phyloP scores from a whole-genome alignment of 2,113 vertebrate genomes.

The Macquaria australasica region DNA sequence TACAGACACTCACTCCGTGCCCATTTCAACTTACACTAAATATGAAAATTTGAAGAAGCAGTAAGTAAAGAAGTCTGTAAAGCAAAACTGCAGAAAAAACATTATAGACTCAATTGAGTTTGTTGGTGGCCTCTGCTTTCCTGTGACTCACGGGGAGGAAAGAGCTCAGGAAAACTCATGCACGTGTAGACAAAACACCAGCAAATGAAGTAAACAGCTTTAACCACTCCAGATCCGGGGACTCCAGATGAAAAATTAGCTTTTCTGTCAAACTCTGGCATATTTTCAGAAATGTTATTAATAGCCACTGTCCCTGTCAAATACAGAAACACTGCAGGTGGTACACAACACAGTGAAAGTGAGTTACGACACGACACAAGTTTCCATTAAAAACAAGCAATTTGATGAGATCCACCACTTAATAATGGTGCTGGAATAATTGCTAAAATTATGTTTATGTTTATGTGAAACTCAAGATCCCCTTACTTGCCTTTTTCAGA shows the following conservation, averaged over 20 bases:
- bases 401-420: not conserved
- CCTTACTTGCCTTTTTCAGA: not conserved
- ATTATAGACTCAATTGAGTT: too few relatives aligned
- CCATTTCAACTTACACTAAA: too few relatives aligned
- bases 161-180: not conserved
- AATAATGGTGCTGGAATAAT: not conserved
- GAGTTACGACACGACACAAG: not conserved
- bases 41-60: too few relatives aligned
- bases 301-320: too few relatives aligned
- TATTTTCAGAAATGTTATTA: too few relatives aligned
- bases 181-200: not conserved
- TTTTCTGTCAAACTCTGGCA: too few relatives aligned
- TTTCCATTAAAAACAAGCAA: not conserved
- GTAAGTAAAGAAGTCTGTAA: not conserved
- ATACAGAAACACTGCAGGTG: too few relatives aligned
- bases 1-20: too few relatives aligned
- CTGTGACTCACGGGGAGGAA: too few relatives aligned
- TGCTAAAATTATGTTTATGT: not conserved
- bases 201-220: not conserved
- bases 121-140: not conserved
- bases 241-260: too few relatives aligned
- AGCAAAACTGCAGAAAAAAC: too few relatives aligned
- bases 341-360: not conserved
- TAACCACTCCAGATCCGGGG: too few relatives aligned
- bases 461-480: not conserved